Evolutionary conservation across 2,113 vertebrate species (phyloP), one percentile per base, ranked within the genome.

Genomic region (Hypomesus transpacificus): DNA sequence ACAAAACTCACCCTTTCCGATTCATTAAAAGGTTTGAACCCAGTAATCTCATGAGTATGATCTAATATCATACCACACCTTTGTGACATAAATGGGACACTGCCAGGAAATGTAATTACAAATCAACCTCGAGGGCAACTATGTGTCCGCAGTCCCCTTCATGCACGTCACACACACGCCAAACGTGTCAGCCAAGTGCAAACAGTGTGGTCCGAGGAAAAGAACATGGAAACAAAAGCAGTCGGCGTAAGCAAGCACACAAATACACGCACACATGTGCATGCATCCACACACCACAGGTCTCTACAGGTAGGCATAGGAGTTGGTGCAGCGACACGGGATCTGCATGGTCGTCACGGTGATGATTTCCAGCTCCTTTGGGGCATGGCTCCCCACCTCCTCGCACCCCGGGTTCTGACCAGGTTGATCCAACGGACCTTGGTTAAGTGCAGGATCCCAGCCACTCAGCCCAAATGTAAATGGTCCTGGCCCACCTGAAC

Each of bases 321-420:
- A 96, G 87, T 95, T 98, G 87, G 93, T 97, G 93, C 95, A 98
- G 84, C 95, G 95, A 85, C 96, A 98, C 2, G 96, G 95, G 46
- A 95, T 97, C 81, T 99, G 97, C 95, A 98, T 96, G 80, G 96
- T 93, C 18, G 96, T 94, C 88, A 98, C 94, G 71, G 95, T 98
- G 90, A 95, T 96, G 91, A 96, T 94, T 88, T 98, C 95, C 92
- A 94, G 91, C 88, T 98, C 95, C 92, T 91, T 94, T 75, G 93
- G 89, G 80, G 93, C 89, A 73, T 92, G 86, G 85, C 81, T 76
- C 3, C 58, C 79, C 68, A 75, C 73, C 39, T 82, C 75, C 73
- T 56, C 80, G 17, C 57, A 74, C 60, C 82, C 90, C 80, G 90
- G 91, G 92, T 91, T 89, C 89, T 89, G 84, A 82, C 91, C 90